phyloP scores from a whole-genome alignment of 2,888 invertebrate genomes.

The Leptinotarsa peninsularis region DNA sequence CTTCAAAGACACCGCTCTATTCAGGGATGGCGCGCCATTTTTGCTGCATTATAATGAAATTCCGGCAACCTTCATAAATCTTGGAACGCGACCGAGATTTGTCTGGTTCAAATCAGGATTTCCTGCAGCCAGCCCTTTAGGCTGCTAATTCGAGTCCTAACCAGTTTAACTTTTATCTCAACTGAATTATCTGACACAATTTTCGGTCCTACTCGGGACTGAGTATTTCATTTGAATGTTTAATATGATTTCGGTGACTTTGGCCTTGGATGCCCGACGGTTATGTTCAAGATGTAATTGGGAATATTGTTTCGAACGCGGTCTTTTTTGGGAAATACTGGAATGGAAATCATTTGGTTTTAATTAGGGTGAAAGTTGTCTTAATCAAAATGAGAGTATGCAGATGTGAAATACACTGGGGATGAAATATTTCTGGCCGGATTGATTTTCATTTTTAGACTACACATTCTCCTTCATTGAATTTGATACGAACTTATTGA shows the following conservation, averaged over 20 bases:
- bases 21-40: neutral
- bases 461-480: no score
- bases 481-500: no score
- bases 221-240: conserved; percentile 13
- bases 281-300: conserved; percentile 8
- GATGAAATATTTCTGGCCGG: no score
- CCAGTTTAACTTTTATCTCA: conserved; percentile 42
- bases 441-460: no score
- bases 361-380: neutral
- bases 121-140: conserved; percentile 43
- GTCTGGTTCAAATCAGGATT: conserved; percentile 33
- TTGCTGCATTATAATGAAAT: conserved; percentile 8
- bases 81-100: conserved; percentile 18
- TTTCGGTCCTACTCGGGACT: conserved; percentile 4
- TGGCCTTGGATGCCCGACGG: neutral
- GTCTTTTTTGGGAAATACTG: neutral
- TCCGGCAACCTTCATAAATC: conserved; percentile 19
- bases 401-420: neutral
- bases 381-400: neutral
- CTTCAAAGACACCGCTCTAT: neutral
- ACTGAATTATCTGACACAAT: conserved; percentile 33
- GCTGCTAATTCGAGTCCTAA: conserved; percentile 38
- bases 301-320: neutral
- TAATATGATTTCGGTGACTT: conserved; percentile 17
- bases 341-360: neutral